A percentile compares a stretch with the other conserved stretches of the same genome.
Conservation (phyloP, 2,888 invertebrate genomes). For the Drosophila kanekoi region DNA sequence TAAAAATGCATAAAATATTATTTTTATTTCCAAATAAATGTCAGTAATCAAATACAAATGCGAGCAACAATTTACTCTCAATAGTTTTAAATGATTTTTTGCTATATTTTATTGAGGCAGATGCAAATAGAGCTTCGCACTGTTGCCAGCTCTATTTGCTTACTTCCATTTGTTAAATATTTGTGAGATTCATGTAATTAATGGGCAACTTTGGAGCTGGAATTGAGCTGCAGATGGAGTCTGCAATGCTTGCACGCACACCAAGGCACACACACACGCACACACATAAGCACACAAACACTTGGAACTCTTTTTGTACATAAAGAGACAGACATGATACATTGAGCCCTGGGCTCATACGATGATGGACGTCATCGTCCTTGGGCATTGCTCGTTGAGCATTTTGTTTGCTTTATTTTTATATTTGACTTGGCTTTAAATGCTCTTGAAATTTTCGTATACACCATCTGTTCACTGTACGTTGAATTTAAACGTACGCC, state of each 20-base stretch:
- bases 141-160: neutral
- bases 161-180: slow-evolving; percentile 9
- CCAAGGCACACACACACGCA: neutral
- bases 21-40: neutral
- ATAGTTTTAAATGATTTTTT: neutral
- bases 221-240: slow-evolving; percentile 12
- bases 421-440: slow-evolving; percentile 6
- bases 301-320: neutral
- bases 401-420: slow-evolving; percentile 11
- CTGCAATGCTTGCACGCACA: slow-evolving; percentile 2
- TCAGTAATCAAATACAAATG: neutral
- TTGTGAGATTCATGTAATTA: slow-evolving; percentile 21
- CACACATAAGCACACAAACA: neutral
- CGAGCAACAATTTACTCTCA: neutral
- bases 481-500: slow-evolving; percentile 1
- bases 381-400: slow-evolving; percentile 8
- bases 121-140: neutral
- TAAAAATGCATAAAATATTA: neutral
- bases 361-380: slow-evolving; percentile 38
- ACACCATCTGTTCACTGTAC: neutral
- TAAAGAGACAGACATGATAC: slow-evolving; percentile 41
- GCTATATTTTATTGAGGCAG: neutral
- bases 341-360: slow-evolving; percentile 47
- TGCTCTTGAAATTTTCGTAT: neutral
- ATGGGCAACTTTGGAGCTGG: slow-evolving; percentile 6